phyloP scores from a whole-genome alignment of 2,888 invertebrate species.

The Alcis repandata region DNA sequence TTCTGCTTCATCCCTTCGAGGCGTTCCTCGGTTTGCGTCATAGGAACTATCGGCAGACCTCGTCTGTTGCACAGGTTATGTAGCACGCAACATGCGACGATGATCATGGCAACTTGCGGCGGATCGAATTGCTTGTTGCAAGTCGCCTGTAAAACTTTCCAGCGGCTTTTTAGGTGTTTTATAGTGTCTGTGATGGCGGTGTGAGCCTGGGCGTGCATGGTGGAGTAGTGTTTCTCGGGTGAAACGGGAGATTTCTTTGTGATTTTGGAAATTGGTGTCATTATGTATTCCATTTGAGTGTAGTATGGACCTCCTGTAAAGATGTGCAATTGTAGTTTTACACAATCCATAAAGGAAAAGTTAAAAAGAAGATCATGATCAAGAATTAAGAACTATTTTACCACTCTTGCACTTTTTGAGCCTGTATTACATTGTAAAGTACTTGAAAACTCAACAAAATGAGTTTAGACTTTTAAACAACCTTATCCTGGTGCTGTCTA shows the following conservation, averaged over 20 bases:
- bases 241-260: slow-evolving; percentile 78
- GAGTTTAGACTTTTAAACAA: no score
- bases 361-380: not conserved
- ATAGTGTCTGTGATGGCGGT: slow-evolving; percentile 68
- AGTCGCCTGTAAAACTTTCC: slow-evolving; percentile 79
- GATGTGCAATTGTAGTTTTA: not conserved
- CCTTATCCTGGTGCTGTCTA: no score
- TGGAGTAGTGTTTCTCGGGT: slow-evolving; percentile 76
- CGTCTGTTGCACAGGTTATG: slow-evolving; percentile 73
- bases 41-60: slow-evolving; percentile 63
- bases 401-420: no score
- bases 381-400: no score
- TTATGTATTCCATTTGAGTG: slow-evolving; percentile 73
- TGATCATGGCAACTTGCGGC: slow-evolving; percentile 68
- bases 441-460: no score
- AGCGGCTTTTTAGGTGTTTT: slow-evolving; percentile 76
- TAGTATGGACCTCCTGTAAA: slow-evolving; percentile 75
- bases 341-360: not conserved
- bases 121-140: slow-evolving; percentile 80
- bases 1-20: slow-evolving; percentile 79
- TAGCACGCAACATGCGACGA: slow-evolving; percentile 73
- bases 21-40: slow-evolving; percentile 75
- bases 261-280: slow-evolving; percentile 78
- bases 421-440: no score
- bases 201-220: slow-evolving; percentile 68